These are phyloP conservation scores for Agonum fuliginosum DNA, from an alignment of 2,888 invertebrate genomes.

Conservation along the genomic window DNA sequence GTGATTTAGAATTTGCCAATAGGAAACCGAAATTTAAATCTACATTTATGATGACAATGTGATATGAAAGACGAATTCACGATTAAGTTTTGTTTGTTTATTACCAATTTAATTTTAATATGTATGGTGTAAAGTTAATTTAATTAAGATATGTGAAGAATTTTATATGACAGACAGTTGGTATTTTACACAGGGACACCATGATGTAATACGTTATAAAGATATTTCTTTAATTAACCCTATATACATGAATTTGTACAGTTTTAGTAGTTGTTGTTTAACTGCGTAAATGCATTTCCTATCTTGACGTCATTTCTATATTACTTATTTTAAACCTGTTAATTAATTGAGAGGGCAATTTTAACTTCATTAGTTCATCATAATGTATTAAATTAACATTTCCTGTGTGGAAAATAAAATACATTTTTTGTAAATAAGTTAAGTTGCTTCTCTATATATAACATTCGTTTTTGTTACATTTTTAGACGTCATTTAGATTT, in stretches of 20 bases:
- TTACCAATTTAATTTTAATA: too few species aligned
- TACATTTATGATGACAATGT: not conserved
- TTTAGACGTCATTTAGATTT: too few species aligned
- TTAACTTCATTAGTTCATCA: too few species aligned
- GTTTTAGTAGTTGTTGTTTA: not conserved
- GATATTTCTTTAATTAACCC: constrained; percentile 35
- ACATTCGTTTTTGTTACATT: too few species aligned
- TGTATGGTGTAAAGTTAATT: too few species aligned
- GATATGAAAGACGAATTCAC: constrained; percentile 6
- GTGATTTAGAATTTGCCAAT: not conserved
- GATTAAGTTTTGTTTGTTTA: too few species aligned
- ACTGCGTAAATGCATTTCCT: not conserved
- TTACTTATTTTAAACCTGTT: too few species aligned
- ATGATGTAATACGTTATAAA: constrained; percentile 21
- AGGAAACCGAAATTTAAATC: constrained; percentile 1
- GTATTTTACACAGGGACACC: constrained; percentile 24
- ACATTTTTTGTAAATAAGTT: too few species aligned
- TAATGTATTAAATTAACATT: not conserved
- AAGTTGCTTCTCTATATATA: too few species aligned
- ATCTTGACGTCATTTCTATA: constrained; percentile 35
- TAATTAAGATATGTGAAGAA: constrained; percentile 6
- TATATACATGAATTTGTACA: constrained; percentile 21
- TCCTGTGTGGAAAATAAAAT: too few species aligned
- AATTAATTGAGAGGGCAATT: too few species aligned
- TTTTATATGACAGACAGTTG: constrained; percentile 13